phyloP scores from a whole-genome alignment of 2,113 vertebrate species.

The Neolamprologus cancellatus region DNA sequence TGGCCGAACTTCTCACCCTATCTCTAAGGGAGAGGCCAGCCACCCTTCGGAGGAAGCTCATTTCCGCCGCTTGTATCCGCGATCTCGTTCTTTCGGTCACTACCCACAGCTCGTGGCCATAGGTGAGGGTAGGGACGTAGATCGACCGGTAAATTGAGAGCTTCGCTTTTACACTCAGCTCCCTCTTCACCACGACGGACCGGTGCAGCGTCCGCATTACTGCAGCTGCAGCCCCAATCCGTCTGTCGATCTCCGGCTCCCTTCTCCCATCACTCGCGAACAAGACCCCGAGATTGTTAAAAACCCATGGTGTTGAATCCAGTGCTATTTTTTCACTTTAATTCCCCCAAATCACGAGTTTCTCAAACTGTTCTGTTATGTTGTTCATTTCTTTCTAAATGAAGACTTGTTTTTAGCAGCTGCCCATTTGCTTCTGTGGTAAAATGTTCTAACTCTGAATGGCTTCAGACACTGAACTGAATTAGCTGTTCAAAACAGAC shows the following conservation, averaged over 20 bases:
- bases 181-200: too few species aligned
- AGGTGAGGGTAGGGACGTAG: too few species aligned
- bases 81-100: fast-evolving
- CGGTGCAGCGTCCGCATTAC: fast-evolving
- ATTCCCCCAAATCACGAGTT: background rate
- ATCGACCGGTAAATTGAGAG: too few species aligned
- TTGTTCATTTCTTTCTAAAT: background rate
- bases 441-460: background rate
- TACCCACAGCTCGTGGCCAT: too few species aligned
- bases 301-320: background rate
- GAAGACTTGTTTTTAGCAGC: background rate
- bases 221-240: too few species aligned
- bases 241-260: too few species aligned
- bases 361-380: background rate
- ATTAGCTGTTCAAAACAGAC: background rate
- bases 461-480: background rate
- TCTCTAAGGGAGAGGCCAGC: too few species aligned
- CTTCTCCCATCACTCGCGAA: too few species aligned
- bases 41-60: too few species aligned
- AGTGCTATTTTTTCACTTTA: background rate
- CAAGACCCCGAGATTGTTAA: too few species aligned
- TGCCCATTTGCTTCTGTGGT: fast-evolving
- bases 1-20: too few species aligned
- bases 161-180: too few species aligned
- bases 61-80: fast-evolving